phyloP scores from a whole-genome alignment of 2,888 invertebrate genomes.

The Cheilosia urbana region DNA sequence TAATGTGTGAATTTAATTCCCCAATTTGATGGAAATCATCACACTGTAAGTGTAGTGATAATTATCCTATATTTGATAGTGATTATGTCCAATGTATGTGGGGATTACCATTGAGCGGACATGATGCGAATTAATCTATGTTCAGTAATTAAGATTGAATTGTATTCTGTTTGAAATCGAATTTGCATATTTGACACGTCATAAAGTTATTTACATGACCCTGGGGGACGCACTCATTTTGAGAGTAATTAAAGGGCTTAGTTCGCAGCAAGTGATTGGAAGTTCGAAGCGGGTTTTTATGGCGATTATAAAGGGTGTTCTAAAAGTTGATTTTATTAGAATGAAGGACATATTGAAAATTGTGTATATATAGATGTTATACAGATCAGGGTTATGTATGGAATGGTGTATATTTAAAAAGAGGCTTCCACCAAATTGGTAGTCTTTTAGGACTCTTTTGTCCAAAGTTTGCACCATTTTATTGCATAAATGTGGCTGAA shows the following conservation, averaged over 20 bases:
- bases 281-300: neutral
- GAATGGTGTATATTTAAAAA: too few relatives aligned
- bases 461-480: too few relatives aligned
- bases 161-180: slow-evolving; percentile 42
- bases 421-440: too few relatives aligned
- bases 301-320: too few relatives aligned
- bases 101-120: slow-evolving; percentile 25
- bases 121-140: slow-evolving; percentile 66
- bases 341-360: too few relatives aligned
- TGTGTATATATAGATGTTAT: too few relatives aligned
- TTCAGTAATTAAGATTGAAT: slow-evolving; percentile 67
- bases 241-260: neutral
- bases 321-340: too few relatives aligned
- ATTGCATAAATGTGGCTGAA: too few relatives aligned
- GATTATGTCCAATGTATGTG: slow-evolving; percentile 14
- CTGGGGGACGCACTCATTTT: neutral
- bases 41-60: slow-evolving; percentile 22
- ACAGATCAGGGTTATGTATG: too few relatives aligned
- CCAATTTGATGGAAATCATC: slow-evolving; percentile 66
- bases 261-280: neutral
- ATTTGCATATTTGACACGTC: slow-evolving; percentile 60
- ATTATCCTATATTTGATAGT: slow-evolving; percentile 41
- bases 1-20: slow-evolving; percentile 59
- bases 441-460: too few relatives aligned
- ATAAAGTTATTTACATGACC: neutral